Percentiles rank a stretch among this genome's conserved stretches.
Evolutionary conservation across 1,140 invertebrate genomes (phyloP).

Genomic region (Thalassaphorura encarpata): DNA sequence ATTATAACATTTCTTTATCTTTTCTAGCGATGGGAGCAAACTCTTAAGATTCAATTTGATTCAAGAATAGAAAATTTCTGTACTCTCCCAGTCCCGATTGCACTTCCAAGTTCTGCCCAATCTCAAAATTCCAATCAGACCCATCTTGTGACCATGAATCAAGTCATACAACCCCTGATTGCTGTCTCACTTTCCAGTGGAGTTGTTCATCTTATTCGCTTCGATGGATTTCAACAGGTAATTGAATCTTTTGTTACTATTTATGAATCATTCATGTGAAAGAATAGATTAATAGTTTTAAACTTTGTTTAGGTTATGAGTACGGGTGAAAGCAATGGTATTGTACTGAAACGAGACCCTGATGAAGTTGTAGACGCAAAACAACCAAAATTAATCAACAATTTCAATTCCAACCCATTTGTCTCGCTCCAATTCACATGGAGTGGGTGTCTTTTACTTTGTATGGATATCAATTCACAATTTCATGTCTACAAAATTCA

Average conservation of each 20-base stretch:
- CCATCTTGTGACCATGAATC: conserved; percentile 12
- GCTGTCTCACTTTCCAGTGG: conserved; percentile 23
- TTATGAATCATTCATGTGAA: too few species aligned
- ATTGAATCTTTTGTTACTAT: too few species aligned
- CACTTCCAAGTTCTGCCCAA: neutral
- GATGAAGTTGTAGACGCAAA: conserved; percentile 18
- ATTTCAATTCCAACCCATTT: conserved; percentile 30
- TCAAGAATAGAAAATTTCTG: conserved; percentile 20
- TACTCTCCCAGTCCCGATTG: conserved; percentile 14
- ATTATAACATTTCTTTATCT: neutral
- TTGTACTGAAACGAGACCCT: conserved; percentile 13
- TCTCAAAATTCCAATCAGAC: conserved; percentile 2
- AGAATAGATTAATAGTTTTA: too few species aligned
- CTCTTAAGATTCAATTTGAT: conserved; percentile 19
- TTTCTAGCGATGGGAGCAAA: conserved; percentile 29
- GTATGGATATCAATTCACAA: conserved; percentile 61
- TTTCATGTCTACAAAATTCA: conserved; percentile 57
- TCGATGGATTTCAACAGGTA: conserved; percentile 30
- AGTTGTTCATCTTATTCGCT: conserved; percentile 12
- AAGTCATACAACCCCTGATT: conserved; percentile 18
- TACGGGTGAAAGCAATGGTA: too few species aligned
- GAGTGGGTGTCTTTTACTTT: conserved; percentile 62
- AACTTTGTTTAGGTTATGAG: too few species aligned
- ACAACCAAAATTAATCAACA: conserved; percentile 10
- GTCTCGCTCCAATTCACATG: conserved; percentile 61